These are phyloP conservation scores for Muscicapa adusta DNA, from an alignment of 2,113 vertebrate genomes.

Conservation along the genomic window DNA sequence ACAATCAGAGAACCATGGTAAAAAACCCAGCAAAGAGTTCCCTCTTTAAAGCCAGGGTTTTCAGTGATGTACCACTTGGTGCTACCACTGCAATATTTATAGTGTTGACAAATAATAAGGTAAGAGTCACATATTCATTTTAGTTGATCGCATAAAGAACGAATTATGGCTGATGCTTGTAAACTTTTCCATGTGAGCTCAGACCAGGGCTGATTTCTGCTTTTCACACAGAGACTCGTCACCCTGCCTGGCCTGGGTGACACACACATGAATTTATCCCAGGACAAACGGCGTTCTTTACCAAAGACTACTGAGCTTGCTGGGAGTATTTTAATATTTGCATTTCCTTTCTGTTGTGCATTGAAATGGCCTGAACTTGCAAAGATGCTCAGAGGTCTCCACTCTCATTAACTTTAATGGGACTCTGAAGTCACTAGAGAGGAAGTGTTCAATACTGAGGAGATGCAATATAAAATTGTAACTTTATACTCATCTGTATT, in stretches of 20 bases:
- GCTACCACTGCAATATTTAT: not conserved
- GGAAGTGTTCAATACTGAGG: constrained; percentile 58
- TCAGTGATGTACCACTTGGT: not conserved
- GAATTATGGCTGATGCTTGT: not conserved
- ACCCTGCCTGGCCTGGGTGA: not conserved
- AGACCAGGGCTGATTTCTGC: not conserved
- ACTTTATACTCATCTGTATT: not conserved
- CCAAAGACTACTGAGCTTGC: not conserved
- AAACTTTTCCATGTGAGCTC: not conserved
- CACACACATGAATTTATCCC: not conserved
- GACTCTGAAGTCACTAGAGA: constrained; percentile 48
- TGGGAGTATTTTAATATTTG: constrained; percentile 24
- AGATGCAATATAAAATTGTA: constrained; percentile 31
- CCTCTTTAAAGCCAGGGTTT: not conserved
- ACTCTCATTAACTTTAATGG: constrained; percentile 64
- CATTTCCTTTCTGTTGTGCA: constrained; percentile 16
- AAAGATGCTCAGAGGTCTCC: constrained; percentile 54
- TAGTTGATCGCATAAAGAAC: not conserved
- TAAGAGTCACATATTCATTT: not conserved
- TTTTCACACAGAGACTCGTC: not conserved
- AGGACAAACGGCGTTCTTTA: not conserved
- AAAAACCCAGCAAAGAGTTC: not conserved
- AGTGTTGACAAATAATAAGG: not conserved
- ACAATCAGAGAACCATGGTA: not conserved
- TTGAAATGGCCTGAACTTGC: constrained; percentile 51